These are phyloP conservation scores for Sebastes wilsoni DNA, from an alignment of 2,797 vertebrate species.

Conservation along the genomic window DNA sequence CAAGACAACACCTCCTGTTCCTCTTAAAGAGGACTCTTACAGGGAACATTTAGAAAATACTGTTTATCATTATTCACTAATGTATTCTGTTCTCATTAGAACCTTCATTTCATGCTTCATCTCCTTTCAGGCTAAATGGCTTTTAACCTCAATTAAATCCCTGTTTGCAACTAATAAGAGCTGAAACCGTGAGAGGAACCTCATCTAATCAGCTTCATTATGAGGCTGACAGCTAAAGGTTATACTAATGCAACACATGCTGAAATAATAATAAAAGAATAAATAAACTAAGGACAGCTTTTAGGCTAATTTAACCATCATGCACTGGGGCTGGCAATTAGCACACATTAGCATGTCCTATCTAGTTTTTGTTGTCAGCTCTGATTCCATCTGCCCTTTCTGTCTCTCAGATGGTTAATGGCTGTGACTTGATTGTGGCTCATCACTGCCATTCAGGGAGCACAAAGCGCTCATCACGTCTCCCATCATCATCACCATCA, in stretches of 20 bases:
- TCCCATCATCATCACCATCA: slow-evolving; percentile 33
- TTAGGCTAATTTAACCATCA: background rate
- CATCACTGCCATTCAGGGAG: slow-evolving; percentile 54
- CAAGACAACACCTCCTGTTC: background rate
- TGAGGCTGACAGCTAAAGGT: background rate
- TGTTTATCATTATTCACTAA: background rate
- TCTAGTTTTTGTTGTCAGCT: slow-evolving; percentile 36
- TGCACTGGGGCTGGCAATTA: background rate
- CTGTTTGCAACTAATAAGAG: background rate
- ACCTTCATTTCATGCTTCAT: background rate
- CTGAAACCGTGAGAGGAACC: background rate
- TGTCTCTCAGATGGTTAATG: slow-evolving; percentile 18
- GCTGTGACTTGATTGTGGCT: slow-evolving; percentile 52
- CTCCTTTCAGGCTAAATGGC: background rate
- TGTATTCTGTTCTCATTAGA: background rate
- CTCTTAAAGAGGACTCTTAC: background rate
- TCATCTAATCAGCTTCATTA: background rate
- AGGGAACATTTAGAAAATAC: background rate
- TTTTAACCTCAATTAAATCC: background rate
- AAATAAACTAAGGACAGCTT: background rate
- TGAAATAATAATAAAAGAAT: background rate
- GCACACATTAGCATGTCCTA: slow-evolving; percentile 7
- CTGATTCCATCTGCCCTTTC: slow-evolving; percentile 38
- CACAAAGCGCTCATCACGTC: slow-evolving; percentile 77
- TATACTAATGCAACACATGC: background rate